A percentile compares a stretch with the other conserved stretches of the same genome.
phyloP scores from a whole-genome alignment of 2,888 invertebrate species.

The Athetis lepigone region DNA sequence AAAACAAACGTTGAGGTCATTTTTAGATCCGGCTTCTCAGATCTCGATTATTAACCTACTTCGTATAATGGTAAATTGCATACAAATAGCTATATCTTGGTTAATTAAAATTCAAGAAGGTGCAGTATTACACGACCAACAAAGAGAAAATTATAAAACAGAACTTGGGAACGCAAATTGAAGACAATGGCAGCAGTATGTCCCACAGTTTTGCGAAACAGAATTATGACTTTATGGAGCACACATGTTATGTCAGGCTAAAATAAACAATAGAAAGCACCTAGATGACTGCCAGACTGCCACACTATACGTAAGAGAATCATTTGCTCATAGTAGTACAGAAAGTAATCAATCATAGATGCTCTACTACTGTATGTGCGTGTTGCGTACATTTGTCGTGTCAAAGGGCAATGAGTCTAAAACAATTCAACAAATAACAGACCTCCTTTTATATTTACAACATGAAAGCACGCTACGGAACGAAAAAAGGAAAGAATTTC shows the following conservation, averaged over 20 bases:
- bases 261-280: slow-evolving; percentile 48
- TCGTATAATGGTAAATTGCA: slow-evolving; percentile 21
- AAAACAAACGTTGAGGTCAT: slow-evolving; percentile 52
- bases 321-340: neutral
- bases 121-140: slow-evolving; percentile 19
- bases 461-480: slow-evolving; percentile 49
- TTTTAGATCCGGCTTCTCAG: slow-evolving; percentile 48
- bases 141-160: slow-evolving; percentile 54
- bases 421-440: slow-evolving; percentile 36
- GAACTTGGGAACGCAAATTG: slow-evolving; percentile 22
- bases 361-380: slow-evolving; percentile 12
- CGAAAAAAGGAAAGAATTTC: slow-evolving; percentile 35
- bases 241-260: slow-evolving; percentile 28
- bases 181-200: slow-evolving; percentile 51
- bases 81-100: slow-evolving; percentile 10
- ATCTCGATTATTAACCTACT: slow-evolving; percentile 32
- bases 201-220: slow-evolving; percentile 55
- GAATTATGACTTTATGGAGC: slow-evolving; percentile 20
- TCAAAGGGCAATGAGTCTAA: slow-evolving; percentile 34
- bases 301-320: slow-evolving; percentile 10
- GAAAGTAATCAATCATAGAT: neutral
- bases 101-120: slow-evolving; percentile 28
- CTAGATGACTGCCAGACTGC: slow-evolving; percentile 8
- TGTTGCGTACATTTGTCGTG: slow-evolving; percentile 41
- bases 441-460: slow-evolving; percentile 25